Evolutionary conservation across 2,797 vertebrate genomes (phyloP).

Genomic region (Erethizon dorsatum): DNA sequence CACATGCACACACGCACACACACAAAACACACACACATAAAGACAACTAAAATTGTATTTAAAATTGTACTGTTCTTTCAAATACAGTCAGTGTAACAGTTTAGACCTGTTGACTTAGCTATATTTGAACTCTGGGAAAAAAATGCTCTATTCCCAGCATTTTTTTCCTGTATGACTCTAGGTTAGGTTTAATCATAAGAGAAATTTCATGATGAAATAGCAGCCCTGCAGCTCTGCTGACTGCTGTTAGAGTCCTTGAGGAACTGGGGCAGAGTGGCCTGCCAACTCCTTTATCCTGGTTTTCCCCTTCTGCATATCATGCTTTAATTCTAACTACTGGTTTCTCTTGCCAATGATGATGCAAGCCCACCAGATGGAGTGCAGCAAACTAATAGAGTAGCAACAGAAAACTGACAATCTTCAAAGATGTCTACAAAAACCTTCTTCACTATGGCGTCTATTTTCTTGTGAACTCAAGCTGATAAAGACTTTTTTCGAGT

Average conservation of each 20-base stretch:
- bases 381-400: background rate
- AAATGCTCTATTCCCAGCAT: background rate
- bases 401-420: background rate
- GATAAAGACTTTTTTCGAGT: background rate
- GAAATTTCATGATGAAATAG: background rate
- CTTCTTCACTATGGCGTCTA: background rate
- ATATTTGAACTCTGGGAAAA: background rate
- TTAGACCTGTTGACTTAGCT: background rate
- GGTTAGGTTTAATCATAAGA: background rate
- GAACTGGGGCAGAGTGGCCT: background rate
- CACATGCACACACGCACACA: background rate
- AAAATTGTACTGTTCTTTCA: background rate
- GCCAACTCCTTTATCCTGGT: background rate
- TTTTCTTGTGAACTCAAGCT: background rate
- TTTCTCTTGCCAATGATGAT: background rate
- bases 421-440: background rate
- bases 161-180: background rate
- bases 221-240: background rate
- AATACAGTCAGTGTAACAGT: background rate
- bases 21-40: background rate
- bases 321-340: background rate
- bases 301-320: background rate
- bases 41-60: background rate
- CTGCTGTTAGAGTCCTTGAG: background rate
- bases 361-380: background rate